Evolutionary conservation across 64 coral and sea anemone genomes (phyloP).

Genomic region (Pocillopora verrucosa): DNA sequence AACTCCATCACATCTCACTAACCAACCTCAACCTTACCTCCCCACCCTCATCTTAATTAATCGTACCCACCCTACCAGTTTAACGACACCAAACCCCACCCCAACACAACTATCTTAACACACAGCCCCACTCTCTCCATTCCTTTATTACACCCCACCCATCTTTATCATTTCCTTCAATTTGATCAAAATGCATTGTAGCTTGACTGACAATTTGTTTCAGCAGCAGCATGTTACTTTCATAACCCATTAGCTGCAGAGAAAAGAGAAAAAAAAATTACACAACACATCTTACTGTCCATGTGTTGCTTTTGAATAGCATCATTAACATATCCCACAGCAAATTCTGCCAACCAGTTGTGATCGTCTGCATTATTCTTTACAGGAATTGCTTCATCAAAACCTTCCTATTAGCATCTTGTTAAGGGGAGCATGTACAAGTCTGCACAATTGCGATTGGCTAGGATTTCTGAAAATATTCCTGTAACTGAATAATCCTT

Average conservation of each 20-base stretch:
- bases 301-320: constrained; percentile 49
- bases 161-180: too few relatives aligned
- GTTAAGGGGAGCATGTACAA: constrained; percentile 42
- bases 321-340: constrained; percentile 49
- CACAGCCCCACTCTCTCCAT: too few relatives aligned
- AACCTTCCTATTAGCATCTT: constrained; percentile 56
- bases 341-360: constrained; percentile 70
- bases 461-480: constrained; percentile 35
- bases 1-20: too few relatives aligned
- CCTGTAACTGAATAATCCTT: too few relatives aligned
- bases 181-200: too few relatives aligned
- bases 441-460: constrained; percentile 52
- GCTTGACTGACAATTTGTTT: too few relatives aligned
- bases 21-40: too few relatives aligned
- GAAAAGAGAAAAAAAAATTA: background rate
- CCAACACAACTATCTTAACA: too few relatives aligned
- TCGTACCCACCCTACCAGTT: too few relatives aligned
- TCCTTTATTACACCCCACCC: too few relatives aligned
- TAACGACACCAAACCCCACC: too few relatives aligned
- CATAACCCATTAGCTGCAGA: background rate
- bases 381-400: constrained; percentile 12
- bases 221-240: background rate
- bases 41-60: too few relatives aligned
- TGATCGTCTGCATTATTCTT: constrained; percentile 37
- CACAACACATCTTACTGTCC: constrained; percentile 24